Evolutionary conservation across 1,140 invertebrate species (phyloP).

Genomic region (Halictus rubicundus): DNA sequence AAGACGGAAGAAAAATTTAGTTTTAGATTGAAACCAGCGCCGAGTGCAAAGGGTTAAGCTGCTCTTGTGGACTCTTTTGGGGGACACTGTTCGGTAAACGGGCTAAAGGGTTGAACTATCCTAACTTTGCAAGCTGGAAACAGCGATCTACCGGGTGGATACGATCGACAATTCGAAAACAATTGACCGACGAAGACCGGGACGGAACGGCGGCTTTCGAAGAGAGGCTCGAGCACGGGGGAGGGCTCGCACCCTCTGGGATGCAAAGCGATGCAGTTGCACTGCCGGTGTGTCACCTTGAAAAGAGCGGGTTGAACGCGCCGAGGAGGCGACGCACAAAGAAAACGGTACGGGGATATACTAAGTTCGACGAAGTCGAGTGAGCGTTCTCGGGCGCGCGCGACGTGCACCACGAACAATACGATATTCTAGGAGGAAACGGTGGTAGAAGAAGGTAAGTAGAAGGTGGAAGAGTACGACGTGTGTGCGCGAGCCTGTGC

Average conservation of each 20-base stretch:
- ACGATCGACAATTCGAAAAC: too few species aligned
- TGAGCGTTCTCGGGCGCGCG: conserved; percentile 51
- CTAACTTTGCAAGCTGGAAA: too few species aligned
- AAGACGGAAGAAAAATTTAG: too few species aligned
- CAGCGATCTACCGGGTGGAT: too few species aligned
- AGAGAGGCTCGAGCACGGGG: too few species aligned
- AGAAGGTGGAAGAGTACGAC: not conserved
- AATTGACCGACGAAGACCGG: too few species aligned
- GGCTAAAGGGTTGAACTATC: too few species aligned
- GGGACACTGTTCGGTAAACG: too few species aligned
- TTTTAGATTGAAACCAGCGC: too few species aligned
- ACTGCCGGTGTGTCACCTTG: conserved; percentile 42
- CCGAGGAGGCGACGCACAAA: conserved; percentile 49
- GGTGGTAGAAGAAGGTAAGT: conserved; percentile 32
- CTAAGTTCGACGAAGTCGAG: conserved; percentile 57
- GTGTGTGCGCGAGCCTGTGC: not conserved
- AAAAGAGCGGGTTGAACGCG: conserved; percentile 40
- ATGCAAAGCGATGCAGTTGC: conserved; percentile 13
- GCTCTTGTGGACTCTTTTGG: too few species aligned
- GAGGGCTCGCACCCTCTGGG: conserved; percentile 12
- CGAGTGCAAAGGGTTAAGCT: too few species aligned
- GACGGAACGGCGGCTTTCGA: too few species aligned
- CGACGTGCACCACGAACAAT: conserved; percentile 65
- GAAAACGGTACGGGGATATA: conserved; percentile 59
- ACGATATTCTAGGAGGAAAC: conserved; percentile 62